Conservation (phyloP, 2,797 vertebrate genomes). For the Synanceia verrucosa region DNA sequence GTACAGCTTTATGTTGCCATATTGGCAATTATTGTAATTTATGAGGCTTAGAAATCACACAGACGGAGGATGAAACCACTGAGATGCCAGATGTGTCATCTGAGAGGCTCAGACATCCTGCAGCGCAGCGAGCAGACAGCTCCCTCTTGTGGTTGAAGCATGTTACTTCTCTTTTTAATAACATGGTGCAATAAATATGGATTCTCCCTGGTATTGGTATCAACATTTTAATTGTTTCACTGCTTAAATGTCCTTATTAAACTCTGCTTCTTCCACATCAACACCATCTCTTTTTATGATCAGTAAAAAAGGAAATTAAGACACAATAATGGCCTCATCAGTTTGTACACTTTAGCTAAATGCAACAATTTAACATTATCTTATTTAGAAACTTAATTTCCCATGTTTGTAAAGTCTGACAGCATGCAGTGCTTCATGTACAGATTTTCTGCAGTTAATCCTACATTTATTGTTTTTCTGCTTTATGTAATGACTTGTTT, state of each 20-base stretch:
- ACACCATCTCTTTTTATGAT: not conserved
- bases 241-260: not conserved
- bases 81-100: not conserved
- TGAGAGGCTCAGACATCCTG: not conserved
- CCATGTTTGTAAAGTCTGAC: not conserved
- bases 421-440: not conserved
- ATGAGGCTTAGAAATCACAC: constrained; percentile 8
- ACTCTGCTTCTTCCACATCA: not conserved
- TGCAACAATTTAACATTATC: not conserved
- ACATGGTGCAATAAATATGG: not conserved
- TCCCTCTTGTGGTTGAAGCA: constrained; percentile 69
- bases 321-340: not conserved
- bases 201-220: not conserved
- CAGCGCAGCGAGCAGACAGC: constrained; percentile 44
- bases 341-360: not conserved
- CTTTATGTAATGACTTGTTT: not conserved
- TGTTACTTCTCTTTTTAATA: not conserved
- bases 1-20: constrained; percentile 1
- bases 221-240: not conserved
- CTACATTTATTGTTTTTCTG: not conserved
- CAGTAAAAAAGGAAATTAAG: not conserved
- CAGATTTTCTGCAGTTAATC: not conserved
- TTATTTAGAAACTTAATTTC: not conserved
- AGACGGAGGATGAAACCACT: constrained; percentile 25
- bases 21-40: constrained; percentile 22